Evolutionary conservation across 1,140 invertebrate species (phyloP).

Genomic region (Lucilia sericata): DNA sequence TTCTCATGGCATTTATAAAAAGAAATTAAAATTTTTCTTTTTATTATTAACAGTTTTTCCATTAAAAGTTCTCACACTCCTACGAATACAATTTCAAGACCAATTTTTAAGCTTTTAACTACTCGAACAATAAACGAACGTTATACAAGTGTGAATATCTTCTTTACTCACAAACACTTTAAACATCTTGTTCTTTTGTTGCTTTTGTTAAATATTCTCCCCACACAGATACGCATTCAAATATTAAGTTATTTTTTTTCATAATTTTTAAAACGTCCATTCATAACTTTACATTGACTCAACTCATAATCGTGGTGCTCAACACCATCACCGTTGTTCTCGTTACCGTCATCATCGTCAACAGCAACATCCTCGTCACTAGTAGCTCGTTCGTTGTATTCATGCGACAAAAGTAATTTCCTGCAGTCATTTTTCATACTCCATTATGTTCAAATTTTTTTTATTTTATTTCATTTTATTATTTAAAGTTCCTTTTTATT

Average conservation of each 20-base stretch:
- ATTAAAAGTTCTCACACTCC: slow-evolving; percentile 8
- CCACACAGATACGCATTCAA: no score
- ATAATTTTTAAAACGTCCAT: slow-evolving; percentile 36
- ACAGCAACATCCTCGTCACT: slow-evolving; percentile 8
- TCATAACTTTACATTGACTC: background rate
- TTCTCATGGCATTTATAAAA: slow-evolving; percentile 12
- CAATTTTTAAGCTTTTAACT: slow-evolving; percentile 32
- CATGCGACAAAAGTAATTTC: slow-evolving; percentile 50
- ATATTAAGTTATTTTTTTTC: background rate
- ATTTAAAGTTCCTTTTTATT: slow-evolving; percentile 21
- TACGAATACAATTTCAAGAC: background rate
- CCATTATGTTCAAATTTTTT: slow-evolving; percentile 48
- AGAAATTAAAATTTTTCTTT: slow-evolving; percentile 12
- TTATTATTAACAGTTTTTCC: background rate
- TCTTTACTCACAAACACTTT: background rate
- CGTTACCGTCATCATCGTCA: background rate
- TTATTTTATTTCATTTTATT: slow-evolving; percentile 16
- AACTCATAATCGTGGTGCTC: background rate
- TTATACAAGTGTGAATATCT: background rate
- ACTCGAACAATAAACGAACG: background rate
- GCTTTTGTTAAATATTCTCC: background rate
- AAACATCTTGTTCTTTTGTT: slow-evolving; percentile 19
- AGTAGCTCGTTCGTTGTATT: slow-evolving; percentile 31
- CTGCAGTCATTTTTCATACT: slow-evolving; percentile 50
- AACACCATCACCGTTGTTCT: background rate